phyloP scores from a whole-genome alignment of 2,888 invertebrate genomes.

The Galerucella nymphaeae region DNA sequence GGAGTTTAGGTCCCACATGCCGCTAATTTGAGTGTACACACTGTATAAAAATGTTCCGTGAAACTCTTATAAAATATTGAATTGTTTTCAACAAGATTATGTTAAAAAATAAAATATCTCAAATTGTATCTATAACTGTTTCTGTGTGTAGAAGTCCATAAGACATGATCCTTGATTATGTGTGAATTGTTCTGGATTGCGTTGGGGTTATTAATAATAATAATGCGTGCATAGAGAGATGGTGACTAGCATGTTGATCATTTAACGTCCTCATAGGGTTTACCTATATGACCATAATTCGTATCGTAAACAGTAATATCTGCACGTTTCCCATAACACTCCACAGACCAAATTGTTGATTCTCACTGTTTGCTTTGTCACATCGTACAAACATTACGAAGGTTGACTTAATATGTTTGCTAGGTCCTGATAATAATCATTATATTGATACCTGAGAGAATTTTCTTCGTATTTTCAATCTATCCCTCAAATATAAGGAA shows the following conservation, averaged over 20 bases:
- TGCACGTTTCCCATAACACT: conserved; percentile 52
- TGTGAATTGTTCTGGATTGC: conserved; percentile 44
- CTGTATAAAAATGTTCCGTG: too few species aligned
- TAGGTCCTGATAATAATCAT: conserved; percentile 49
- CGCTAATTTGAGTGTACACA: too few species aligned
- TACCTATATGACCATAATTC: conserved; percentile 59
- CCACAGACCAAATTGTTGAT: conserved; percentile 57
- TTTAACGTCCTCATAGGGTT: conserved; percentile 57
- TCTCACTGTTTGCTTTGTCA: conserved; percentile 58
- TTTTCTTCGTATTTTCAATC: neutral
- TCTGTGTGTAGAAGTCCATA: neutral
- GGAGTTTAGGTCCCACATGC: too few species aligned
- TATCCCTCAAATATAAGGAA: neutral
- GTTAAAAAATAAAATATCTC: neutral
- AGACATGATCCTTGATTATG: conserved; percentile 38
- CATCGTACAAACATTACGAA: conserved; percentile 56
- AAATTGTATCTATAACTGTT: too few species aligned
- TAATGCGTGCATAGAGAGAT: conserved; percentile 49
- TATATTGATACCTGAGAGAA: conserved; percentile 44
- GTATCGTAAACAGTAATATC: conserved; percentile 56
- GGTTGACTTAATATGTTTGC: conserved; percentile 53
- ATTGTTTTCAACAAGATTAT: neutral
- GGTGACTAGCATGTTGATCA: conserved; percentile 56
- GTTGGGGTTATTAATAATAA: conserved; percentile 48
- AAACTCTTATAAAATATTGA: too few species aligned